Evolutionary conservation across 2,113 vertebrate species (phyloP).

Genomic region (Gambusia holbrooki): DNA sequence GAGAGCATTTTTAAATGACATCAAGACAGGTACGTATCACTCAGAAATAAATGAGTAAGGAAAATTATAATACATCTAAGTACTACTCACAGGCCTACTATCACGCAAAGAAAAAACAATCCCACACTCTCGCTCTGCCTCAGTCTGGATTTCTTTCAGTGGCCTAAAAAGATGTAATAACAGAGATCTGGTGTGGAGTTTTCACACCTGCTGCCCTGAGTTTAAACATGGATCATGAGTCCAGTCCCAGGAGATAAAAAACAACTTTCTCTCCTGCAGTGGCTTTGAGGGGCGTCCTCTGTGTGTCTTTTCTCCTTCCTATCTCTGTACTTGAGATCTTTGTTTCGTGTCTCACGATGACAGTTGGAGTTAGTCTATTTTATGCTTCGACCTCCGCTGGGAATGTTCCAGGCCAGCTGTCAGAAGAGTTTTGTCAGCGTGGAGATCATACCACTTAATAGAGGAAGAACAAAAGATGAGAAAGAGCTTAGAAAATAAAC

Average conservation of each 20-base stretch:
- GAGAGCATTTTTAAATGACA: conserved; percentile 20
- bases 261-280: conserved; percentile 67
- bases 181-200: conserved; percentile 70
- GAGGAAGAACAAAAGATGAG: conserved; percentile 21
- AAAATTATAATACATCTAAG: conserved; percentile 76
- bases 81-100: conserved; percentile 67
- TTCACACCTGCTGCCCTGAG: conserved; percentile 80
- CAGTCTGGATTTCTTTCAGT: conserved; percentile 71
- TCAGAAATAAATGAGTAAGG: conserved; percentile 64
- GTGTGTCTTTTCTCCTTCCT: conserved; percentile 20
- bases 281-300: conserved; percentile 75
- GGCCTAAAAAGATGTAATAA: conserved; percentile 78
- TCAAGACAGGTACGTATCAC: conserved; percentile 58
- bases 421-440: conserved; percentile 53
- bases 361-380: conserved; percentile 56
- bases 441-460: conserved; percentile 35
- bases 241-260: conserved; percentile 71
- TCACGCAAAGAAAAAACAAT: conserved; percentile 75
- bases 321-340: conserved; percentile 33
- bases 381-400: conserved; percentile 47
- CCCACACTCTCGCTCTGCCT: conserved; percentile 49
- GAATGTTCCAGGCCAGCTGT: conserved; percentile 53
- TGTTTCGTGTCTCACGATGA: conserved; percentile 57
- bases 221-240: conserved; percentile 59
- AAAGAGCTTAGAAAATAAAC: conserved; percentile 10